These are phyloP conservation scores for Naja naja DNA, from an alignment of 2,113 vertebrate species.

Conservation along the genomic window DNA sequence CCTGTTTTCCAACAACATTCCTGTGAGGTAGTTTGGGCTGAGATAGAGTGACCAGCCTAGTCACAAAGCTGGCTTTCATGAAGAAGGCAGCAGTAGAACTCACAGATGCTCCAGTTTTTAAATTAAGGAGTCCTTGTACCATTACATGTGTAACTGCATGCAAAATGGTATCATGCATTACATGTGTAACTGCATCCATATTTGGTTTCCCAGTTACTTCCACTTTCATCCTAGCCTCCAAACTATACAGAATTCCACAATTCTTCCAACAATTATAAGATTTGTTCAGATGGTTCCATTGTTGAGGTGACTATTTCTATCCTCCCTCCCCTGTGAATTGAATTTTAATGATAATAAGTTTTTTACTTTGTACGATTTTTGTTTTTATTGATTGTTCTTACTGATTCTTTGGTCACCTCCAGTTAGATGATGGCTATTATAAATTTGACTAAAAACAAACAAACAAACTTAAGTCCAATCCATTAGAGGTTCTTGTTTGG, in stretches of 20 bases:
- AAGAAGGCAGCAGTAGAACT: not conserved
- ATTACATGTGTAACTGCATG: not conserved
- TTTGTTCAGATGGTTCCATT: not conserved
- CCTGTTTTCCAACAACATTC: not conserved
- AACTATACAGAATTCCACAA: not conserved
- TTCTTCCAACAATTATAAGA: not conserved
- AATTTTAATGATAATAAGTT: not conserved
- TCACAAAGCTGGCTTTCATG: not conserved
- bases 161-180: too few species aligned
- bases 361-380: not conserved
- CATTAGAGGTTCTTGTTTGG: not conserved
- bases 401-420: not conserved
- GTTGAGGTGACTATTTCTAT: not conserved
- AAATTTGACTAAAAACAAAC: not conserved
- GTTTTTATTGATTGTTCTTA: not conserved
- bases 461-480: not conserved
- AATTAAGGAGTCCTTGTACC: not conserved
- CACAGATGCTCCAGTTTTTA: not conserved
- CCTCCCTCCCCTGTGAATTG: not conserved
- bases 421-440: not conserved
- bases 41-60: not conserved
- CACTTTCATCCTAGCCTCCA: not conserved
- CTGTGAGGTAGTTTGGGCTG: not conserved
- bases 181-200: too few species aligned
- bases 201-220: not conserved